Base-by-base conservation (phyloP, 2,888 invertebrate genomes). In the Calameuta pallipes region DNA sequence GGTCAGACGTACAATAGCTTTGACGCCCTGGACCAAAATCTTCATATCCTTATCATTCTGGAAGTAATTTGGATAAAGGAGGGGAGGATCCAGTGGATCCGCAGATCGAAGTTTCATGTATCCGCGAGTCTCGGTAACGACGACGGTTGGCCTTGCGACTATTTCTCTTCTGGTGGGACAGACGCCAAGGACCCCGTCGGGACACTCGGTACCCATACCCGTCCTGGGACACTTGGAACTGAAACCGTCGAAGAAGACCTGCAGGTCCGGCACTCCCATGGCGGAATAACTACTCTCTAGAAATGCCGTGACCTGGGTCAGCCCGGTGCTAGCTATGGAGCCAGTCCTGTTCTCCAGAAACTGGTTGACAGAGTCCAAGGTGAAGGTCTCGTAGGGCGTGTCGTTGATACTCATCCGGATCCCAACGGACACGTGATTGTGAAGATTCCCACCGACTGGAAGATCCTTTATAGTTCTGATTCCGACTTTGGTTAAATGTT, bases 51-150 rank as follows among this genome's bases (percentile, higher is more conserved):
- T 92, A 81, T 93, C 92, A 75, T 94, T 92, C 1, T 94, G 92
- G 82, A 96, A 93, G 87, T 96, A 96, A 90, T 96, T 95, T 0
- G 96, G 95, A 85, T 95, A 94, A 79, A 97, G 93, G 41, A 93
- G 91, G 0, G 96, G 96, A 78, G 94, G 92, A 30, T 94, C 93
- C 78, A 94, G 92, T 0, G 96, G 96, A 90, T 96, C 93, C 11
- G 87, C 92, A 0, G 94, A 94, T 80, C 93, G 92, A 11, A 97
- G 91, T 83, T 93, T 93, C 73, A 97, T 87, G 82, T 92, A 92
- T 1, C 97, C 97, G 75, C 93, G 84, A 75, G 89, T 89, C 11
- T 85, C 87, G 0, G 87, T 75, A 0, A 83, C 77, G 1, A 90
- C 84, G 4, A 85, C 87, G 0, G 91, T 91, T 0, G 91, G 91